These are phyloP conservation scores for Trissolcus japonicus DNA, from an alignment of 2,888 invertebrate species.

Conservation along the genomic window DNA sequence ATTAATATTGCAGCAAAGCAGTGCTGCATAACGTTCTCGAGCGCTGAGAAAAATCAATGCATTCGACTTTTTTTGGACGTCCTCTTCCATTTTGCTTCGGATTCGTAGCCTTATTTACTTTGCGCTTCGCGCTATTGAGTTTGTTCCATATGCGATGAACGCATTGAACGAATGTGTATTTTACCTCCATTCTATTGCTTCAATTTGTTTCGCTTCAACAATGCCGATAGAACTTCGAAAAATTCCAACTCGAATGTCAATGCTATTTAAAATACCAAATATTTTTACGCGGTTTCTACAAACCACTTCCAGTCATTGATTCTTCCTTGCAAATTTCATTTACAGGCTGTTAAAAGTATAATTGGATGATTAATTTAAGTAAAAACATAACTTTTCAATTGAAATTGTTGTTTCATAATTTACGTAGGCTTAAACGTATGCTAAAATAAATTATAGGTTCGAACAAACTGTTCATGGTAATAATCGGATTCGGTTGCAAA, in stretches of 20 bases:
- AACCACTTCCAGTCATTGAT: not conserved
- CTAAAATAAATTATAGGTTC: too few relatives aligned
- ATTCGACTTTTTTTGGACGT: conserved; percentile 40
- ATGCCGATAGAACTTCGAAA: conserved; percentile 22
- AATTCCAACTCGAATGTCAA: conserved; percentile 14
- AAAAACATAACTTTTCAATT: too few relatives aligned
- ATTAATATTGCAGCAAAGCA: conserved; percentile 54
- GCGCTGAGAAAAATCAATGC: conserved; percentile 51
- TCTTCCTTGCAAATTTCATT: too few relatives aligned
- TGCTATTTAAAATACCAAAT: conserved; percentile 31
- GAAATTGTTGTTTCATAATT: too few relatives aligned
- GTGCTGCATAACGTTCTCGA: conserved; percentile 39
- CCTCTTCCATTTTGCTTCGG: not conserved
- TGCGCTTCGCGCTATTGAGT: conserved; percentile 35
- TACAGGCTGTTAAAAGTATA: too few relatives aligned
- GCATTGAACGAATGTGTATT: conserved; percentile 24
- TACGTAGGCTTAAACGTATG: too few relatives aligned
- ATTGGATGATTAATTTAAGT: too few relatives aligned
- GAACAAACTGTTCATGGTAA: too few relatives aligned
- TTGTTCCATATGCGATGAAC: conserved; percentile 43
- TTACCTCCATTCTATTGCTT: conserved; percentile 34
- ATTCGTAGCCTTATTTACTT: conserved; percentile 36
- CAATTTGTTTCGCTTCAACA: conserved; percentile 43
- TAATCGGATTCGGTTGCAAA: not conserved
- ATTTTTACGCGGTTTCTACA: conserved; percentile 4